Conservation (phyloP, 2,888 invertebrate genomes). For the Galerucella nymphaeae region DNA sequence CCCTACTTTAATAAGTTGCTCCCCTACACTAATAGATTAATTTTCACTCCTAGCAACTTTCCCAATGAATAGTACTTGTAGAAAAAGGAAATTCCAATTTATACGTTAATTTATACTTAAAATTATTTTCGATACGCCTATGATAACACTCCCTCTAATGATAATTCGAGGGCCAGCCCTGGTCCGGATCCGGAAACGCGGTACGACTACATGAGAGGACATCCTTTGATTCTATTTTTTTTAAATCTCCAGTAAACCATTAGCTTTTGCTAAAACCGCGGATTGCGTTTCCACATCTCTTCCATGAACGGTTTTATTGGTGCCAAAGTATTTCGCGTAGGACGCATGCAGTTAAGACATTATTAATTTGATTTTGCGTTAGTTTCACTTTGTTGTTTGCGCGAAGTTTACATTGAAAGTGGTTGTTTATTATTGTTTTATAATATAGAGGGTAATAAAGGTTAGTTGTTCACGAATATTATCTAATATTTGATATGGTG, state of each 20-base stretch:
- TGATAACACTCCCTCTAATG: slow-evolving; percentile 43
- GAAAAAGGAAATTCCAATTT: too few species aligned
- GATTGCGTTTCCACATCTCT: slow-evolving; percentile 16
- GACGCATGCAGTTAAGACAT: slow-evolving; percentile 3
- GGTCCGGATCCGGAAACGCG: slow-evolving; percentile 47
- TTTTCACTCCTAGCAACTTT: too few species aligned
- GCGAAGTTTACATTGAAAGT: background rate
- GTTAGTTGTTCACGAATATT: background rate
- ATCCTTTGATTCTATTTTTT: slow-evolving; percentile 45
- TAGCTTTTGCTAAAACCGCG: slow-evolving; percentile 44
- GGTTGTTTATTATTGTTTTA: background rate
- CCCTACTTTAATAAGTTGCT: too few species aligned
- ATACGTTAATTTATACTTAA: background rate
- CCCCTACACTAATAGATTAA: too few species aligned
- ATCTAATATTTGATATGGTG: background rate
- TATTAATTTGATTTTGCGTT: background rate
- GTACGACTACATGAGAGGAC: slow-evolving; percentile 41
- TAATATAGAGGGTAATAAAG: background rate
- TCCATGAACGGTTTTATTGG: slow-evolving; percentile 6
- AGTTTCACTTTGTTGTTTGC: slow-evolving; percentile 9
- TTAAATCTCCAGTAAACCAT: slow-evolving; percentile 38
- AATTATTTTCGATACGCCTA: slow-evolving; percentile 28
- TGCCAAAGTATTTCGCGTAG: slow-evolving; percentile 13
- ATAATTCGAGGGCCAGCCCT: slow-evolving; percentile 33
- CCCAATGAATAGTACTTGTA: too few species aligned